Percentiles rank a stretch among this genome's conserved stretches.
Conservation (phyloP, 2,888 invertebrate species). For the Lasioglossum leucozonium region DNA sequence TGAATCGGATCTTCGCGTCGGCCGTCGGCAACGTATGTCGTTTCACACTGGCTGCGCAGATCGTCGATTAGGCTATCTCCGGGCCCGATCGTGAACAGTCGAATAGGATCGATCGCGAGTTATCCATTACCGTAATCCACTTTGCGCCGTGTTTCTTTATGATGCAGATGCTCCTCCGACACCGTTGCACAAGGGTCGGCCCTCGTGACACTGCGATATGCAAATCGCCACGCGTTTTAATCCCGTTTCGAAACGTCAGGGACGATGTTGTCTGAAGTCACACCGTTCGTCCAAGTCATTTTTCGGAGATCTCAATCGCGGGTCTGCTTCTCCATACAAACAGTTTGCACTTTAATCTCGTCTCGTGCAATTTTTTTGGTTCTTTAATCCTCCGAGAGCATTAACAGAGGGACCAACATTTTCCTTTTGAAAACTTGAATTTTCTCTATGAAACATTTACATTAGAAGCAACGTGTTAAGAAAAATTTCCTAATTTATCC, state of each 20-base stretch:
- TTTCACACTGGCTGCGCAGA: constrained; percentile 77
- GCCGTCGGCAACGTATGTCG: constrained; percentile 67
- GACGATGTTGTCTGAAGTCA: constrained; percentile 38
- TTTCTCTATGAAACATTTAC: no score
- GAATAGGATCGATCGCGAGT: constrained; percentile 70
- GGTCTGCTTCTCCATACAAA: background rate
- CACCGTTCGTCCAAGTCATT: background rate
- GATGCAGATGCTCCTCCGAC: constrained; percentile 69
- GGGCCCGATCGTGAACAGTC: constrained; percentile 69
- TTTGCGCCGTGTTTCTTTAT: constrained; percentile 76
- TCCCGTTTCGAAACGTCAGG: constrained; percentile 37
- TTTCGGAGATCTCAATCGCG: constrained; percentile 33
- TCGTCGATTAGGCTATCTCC: constrained; percentile 64
- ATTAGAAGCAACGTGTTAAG: no score
- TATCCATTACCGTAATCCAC: constrained; percentile 82
- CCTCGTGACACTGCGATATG: constrained; percentile 71
- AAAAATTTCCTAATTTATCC: no score
- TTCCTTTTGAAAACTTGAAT: no score
- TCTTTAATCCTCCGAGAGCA: background rate
- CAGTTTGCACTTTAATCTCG: background rate
- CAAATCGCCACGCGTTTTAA: constrained; percentile 64
- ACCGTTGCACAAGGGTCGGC: constrained; percentile 50
- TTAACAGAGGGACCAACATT: background rate
- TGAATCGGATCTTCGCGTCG: background rate
- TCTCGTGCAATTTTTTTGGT: background rate